Conservation (phyloP, 2,113 vertebrate species). For the Pelodiscus sinensis region DNA sequence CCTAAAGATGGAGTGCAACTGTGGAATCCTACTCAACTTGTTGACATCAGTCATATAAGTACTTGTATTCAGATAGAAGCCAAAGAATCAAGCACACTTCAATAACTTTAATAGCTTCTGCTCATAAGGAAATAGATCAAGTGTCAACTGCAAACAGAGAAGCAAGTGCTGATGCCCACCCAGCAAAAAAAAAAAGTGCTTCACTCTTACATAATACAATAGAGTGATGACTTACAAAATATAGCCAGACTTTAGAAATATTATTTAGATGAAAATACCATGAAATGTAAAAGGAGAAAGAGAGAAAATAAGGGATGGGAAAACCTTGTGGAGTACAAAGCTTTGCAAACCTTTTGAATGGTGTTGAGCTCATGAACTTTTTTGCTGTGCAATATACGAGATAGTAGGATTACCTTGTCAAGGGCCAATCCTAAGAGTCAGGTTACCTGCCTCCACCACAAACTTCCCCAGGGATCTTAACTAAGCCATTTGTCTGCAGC, state of each 20-base stretch:
- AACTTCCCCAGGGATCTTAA: background rate
- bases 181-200: background rate
- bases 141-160: background rate
- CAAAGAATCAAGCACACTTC: background rate
- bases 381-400: background rate
- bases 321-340: background rate
- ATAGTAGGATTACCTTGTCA: fast-evolving
- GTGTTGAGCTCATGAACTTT: background rate
- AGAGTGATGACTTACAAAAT: background rate
- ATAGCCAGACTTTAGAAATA: background rate
- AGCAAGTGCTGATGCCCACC: background rate
- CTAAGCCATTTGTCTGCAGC: background rate
- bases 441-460: background rate
- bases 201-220: background rate
- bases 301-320: background rate
- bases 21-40: background rate
- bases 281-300: background rate
- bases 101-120: background rate
- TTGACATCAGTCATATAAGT: background rate
- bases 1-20: background rate
- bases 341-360: background rate
- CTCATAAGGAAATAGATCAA: background rate
- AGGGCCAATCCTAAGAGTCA: background rate
- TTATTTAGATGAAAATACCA: too few species aligned
- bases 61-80: background rate